These are phyloP conservation scores for Tetranychus urticae DNA, from an alignment of 1,140 invertebrate genomes.

Conservation along the genomic window DNA sequence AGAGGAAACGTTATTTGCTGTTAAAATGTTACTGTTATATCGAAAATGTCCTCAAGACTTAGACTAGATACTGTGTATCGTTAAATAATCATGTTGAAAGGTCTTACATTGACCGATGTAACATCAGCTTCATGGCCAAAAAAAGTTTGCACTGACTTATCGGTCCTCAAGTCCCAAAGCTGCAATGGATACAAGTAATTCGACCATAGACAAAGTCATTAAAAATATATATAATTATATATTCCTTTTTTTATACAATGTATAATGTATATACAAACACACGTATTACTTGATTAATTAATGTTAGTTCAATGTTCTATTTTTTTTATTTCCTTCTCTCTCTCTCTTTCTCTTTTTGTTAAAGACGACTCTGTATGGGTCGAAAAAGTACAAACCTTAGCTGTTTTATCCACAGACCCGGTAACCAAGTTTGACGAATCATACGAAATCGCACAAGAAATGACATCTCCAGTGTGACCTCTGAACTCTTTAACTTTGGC, in stretches of 20 bases:
- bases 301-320: neutral
- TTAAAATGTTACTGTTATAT: too few relatives aligned
- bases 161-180: constrained; percentile 91
- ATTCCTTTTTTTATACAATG: too few relatives aligned
- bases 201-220: neutral
- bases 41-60: too few relatives aligned
- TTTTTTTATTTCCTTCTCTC: neutral
- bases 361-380: too few relatives aligned
- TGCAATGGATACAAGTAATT: constrained; percentile 17
- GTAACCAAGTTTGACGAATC: constrained; percentile 91
- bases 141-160: constrained; percentile 90
- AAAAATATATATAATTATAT: too few relatives aligned
- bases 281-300: too few relatives aligned
- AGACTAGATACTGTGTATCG: too few relatives aligned
- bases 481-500: constrained; percentile 90
- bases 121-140: constrained; percentile 95
- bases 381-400: constrained; percentile 35
- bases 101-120: constrained; percentile 45
- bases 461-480: constrained; percentile 92
- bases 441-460: constrained; percentile 81
- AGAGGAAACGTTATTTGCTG: too few relatives aligned
- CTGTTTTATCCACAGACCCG: constrained; percentile 88
- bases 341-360: neutral
- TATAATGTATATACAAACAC: too few relatives aligned
- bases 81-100: too few relatives aligned